These are phyloP conservation scores for Lasioglossum pauxillum DNA, from an alignment of 2,888 invertebrate species.

Conservation along the genomic window DNA sequence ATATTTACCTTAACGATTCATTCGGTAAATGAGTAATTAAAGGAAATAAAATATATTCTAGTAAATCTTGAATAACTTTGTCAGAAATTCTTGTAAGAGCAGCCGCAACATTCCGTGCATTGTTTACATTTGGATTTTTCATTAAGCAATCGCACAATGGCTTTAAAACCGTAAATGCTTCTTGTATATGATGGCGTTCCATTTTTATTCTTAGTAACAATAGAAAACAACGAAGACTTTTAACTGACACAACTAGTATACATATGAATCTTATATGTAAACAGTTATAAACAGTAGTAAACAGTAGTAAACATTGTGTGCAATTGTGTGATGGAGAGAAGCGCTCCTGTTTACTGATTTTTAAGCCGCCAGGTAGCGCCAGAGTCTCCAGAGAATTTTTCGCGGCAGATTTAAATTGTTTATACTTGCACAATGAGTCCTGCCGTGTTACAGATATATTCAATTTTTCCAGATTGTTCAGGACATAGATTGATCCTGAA, in stretches of 20 bases:
- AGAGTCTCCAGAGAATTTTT: not conserved
- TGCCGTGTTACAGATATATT: too few relatives aligned
- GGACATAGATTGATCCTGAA: too few relatives aligned
- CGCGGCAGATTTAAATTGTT: not conserved
- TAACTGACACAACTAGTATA: not conserved
- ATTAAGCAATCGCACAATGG: conserved; percentile 86
- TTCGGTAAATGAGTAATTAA: conserved; percentile 81
- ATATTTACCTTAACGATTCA: conserved; percentile 48
- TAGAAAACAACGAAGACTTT: not conserved
- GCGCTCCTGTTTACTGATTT: not conserved
- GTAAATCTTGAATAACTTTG: conserved; percentile 85
- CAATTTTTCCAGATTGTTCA: too few relatives aligned
- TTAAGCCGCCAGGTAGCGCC: not conserved
- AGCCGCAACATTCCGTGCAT: conserved; percentile 80
- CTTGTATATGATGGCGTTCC: conserved; percentile 65
- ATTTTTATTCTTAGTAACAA: conserved; percentile 50
- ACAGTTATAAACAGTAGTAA: not conserved
- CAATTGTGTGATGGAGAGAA: too few relatives aligned
- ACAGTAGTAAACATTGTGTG: too few relatives aligned
- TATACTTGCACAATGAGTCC: not conserved
- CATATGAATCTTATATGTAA: not conserved
- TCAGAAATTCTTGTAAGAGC: conserved; percentile 82
- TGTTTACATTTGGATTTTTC: conserved; percentile 84
- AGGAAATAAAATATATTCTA: conserved; percentile 86
- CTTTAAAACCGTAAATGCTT: conserved; percentile 83